Conservation (phyloP, 37 sponge, comb jelly and placozoan genomes). For the Halichondria panicea region DNA sequence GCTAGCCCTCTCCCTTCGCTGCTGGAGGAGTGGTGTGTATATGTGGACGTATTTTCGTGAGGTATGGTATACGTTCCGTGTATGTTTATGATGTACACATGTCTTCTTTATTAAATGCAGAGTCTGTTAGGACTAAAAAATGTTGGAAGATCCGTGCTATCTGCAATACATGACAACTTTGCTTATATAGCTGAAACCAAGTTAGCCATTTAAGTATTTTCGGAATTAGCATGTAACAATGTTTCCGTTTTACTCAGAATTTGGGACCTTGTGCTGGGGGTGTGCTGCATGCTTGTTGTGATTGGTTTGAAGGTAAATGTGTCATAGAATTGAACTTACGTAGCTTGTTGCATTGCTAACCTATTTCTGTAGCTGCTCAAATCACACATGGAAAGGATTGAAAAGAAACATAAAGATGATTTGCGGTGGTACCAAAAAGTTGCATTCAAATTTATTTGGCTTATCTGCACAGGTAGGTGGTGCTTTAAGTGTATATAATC, state of each 20-base stretch:
- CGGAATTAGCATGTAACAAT: too few species aligned
- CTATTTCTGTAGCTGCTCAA: conserved; percentile 49
- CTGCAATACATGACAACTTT: conserved; percentile 18
- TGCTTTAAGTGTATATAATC: too few species aligned
- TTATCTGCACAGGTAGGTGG: conserved; percentile 69
- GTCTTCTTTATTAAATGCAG: too few species aligned
- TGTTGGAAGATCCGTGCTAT: conserved; percentile 9
- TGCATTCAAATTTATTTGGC: conserved; percentile 73
- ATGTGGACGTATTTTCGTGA: too few species aligned
- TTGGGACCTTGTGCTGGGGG: conserved; percentile 71
- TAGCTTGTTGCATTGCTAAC: background rate
- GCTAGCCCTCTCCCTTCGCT: too few species aligned
- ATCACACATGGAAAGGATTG: conserved; percentile 32
- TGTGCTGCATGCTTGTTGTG: conserved; percentile 63
- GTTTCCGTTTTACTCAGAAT: too few species aligned
- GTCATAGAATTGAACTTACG: too few species aligned
- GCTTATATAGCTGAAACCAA: conserved; percentile 15
- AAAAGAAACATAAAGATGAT: background rate
- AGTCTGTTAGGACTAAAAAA: conserved; percentile 28
- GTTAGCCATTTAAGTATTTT: too few species aligned
- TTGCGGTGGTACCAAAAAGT: conserved; percentile 22
- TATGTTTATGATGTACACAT: too few species aligned
- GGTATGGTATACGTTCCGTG: too few species aligned
- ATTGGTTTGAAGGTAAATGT: conserved; percentile 63
- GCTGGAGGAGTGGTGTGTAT: too few species aligned